Percentiles rank a stretch among this genome's conserved stretches.
phyloP scores from a whole-genome alignment of 2,113 vertebrate species.

The Eurypyga helias region DNA sequence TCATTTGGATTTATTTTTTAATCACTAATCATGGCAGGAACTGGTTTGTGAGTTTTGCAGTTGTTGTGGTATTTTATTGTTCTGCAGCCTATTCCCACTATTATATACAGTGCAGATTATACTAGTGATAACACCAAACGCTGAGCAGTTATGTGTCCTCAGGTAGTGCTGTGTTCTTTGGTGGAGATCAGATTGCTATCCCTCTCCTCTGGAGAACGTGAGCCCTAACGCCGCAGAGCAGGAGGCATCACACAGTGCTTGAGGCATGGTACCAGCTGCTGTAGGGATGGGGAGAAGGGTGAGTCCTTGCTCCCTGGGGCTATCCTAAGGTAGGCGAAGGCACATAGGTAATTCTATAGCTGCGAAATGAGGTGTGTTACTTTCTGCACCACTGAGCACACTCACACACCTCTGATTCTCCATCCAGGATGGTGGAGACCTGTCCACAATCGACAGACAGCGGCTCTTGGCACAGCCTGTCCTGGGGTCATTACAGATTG shows the following conservation, averaged over 20 bases:
- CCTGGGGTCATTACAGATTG: background rate
- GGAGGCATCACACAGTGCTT: accelerated
- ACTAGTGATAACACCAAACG: background rate
- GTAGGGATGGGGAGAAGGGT: background rate
- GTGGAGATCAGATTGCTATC: too few relatives aligned
- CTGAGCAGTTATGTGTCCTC: background rate
- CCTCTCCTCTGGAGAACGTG: background rate
- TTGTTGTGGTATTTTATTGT: background rate
- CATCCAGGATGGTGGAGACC: background rate
- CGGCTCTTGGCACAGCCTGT: background rate
- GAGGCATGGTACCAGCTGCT: accelerated
- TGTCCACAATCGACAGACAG: accelerated
- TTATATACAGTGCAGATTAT: background rate
- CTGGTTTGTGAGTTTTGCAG: background rate
- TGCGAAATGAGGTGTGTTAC: background rate
- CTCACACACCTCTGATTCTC: background rate
- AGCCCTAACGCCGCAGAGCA: background rate
- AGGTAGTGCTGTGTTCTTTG: background rate
- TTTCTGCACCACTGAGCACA: background rate
- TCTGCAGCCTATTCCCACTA: background rate
- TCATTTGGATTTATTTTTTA: background rate
- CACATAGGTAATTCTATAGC: background rate
- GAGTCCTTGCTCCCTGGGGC: background rate
- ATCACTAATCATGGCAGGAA: background rate
- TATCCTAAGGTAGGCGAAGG: background rate